These are phyloP conservation scores for Diadumene lineata DNA, from an alignment of 92 coral and sea anemone species.

Conservation along the genomic window DNA sequence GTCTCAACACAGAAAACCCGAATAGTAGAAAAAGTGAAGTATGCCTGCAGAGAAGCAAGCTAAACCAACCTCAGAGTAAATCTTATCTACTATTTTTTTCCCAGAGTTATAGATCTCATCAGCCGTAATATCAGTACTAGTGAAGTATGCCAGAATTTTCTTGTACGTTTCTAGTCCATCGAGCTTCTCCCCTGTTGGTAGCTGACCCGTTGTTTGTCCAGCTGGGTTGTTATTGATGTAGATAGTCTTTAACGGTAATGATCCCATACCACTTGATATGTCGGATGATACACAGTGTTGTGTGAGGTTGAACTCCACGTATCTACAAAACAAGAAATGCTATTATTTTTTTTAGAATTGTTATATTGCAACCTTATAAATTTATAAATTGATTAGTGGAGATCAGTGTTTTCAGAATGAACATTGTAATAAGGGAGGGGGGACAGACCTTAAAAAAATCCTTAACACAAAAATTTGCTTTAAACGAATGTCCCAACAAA, in stretches of 20 bases:
- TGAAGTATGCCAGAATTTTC: conserved; percentile 60
- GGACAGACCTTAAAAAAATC: background rate
- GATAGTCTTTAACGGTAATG: conserved; percentile 68
- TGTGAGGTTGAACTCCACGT: conserved; percentile 59
- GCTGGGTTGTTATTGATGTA: conserved; percentile 66
- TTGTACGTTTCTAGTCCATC: conserved; percentile 49
- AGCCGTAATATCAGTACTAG: conserved; percentile 66
- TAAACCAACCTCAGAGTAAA: conserved; percentile 60
- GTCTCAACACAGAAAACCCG: too few species aligned
- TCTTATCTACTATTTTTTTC: conserved; percentile 25
- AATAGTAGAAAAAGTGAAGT: too few species aligned
- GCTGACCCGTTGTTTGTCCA: conserved; percentile 28
- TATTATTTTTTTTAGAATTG: too few species aligned
- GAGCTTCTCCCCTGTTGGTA: conserved; percentile 49
- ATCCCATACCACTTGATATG: conserved; percentile 71
- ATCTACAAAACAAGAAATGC: conserved; percentile 25
- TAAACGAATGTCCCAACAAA: background rate
- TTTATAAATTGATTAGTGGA: too few species aligned
- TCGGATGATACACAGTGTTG: conserved; percentile 75
- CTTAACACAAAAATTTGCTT: background rate
- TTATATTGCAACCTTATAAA: too few species aligned
- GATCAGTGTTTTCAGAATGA: background rate
- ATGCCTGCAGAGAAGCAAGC: too few species aligned
- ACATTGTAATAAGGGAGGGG: background rate
- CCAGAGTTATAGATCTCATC: conserved; percentile 56